A percentile compares a stretch with the other conserved stretches of the same genome.
phyloP scores from a whole-genome alignment of 1,140 invertebrate genomes.

The Tigriopus japonicus region DNA sequence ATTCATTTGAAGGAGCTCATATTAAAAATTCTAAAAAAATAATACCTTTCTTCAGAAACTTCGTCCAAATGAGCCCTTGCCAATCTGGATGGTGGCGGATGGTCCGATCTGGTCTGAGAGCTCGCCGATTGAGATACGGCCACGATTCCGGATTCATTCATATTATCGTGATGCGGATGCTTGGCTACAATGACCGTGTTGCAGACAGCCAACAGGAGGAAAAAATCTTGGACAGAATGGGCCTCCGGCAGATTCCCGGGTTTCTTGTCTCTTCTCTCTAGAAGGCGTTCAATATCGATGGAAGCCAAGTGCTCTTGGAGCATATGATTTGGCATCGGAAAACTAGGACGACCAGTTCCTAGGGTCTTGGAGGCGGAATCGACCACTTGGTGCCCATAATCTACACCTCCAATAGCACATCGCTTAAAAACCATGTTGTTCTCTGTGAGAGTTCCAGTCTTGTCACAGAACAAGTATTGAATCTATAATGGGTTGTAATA shows the following conservation, averaged over 20 bases:
- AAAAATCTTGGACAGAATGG: slow-evolving; percentile 61
- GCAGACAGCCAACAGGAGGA: slow-evolving; percentile 74
- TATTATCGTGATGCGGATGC: slow-evolving; percentile 59
- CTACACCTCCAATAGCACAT: slow-evolving; percentile 67
- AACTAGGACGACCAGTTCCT: background rate
- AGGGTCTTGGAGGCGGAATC: background rate
- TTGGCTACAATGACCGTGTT: slow-evolving; percentile 88
- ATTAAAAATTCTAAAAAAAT: too few relatives aligned
- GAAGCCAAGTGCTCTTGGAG: background rate
- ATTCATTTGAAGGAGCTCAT: too few relatives aligned
- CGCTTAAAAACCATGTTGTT: slow-evolving; percentile 90
- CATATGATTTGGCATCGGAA: slow-evolving; percentile 4
- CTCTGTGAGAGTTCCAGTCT: slow-evolving; percentile 91
- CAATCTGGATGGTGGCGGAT: background rate
- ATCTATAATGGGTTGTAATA: too few relatives aligned
- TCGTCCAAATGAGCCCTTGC: slow-evolving; percentile 2
- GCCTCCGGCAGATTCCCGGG: slow-evolving; percentile 21
- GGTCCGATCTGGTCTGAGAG: slow-evolving; percentile 28
- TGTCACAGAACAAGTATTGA: slow-evolving; percentile 90
- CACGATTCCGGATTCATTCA: slow-evolving; percentile 5
- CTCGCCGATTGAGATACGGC: background rate
- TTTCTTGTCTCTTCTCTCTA: background rate
- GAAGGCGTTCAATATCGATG: background rate
- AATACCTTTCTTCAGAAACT: background rate
- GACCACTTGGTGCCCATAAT: slow-evolving; percentile 36